Conservation (phyloP, 2,113 vertebrate genomes). For the Raphicerus campestris region DNA sequence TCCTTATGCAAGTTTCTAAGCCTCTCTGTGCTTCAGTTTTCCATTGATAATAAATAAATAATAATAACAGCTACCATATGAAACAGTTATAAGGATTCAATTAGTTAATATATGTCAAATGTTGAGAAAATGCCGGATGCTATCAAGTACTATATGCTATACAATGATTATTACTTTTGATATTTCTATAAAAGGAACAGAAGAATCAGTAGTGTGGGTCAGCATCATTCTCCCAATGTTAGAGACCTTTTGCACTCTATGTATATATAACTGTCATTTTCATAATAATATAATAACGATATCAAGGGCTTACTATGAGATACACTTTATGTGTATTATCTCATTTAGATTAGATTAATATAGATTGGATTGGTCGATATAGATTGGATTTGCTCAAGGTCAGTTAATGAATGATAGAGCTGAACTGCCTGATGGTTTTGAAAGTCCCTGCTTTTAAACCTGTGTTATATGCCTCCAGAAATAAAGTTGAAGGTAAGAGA, state of each 20-base stretch:
- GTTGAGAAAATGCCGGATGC: not conserved
- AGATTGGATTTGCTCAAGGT: not conserved
- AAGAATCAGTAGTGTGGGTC: not conserved
- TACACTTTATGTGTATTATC: not conserved
- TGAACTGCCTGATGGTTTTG: not conserved
- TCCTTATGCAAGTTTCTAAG: not conserved
- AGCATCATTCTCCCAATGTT: not conserved
- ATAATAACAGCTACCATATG: not conserved
- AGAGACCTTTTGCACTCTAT: not conserved
- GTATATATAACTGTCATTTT: not conserved
- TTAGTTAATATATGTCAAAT: not conserved
- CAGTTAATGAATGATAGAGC: not conserved
- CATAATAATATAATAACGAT: not conserved
- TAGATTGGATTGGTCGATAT: not conserved
- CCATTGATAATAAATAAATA: not conserved
- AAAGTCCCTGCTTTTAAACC: not conserved
- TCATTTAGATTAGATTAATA: not conserved
- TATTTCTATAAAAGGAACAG: not conserved
- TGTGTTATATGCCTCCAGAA: not conserved
- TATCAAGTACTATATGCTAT: not conserved
- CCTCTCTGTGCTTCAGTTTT: not conserved
- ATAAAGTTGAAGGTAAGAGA: not conserved
- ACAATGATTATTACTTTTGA: not conserved
- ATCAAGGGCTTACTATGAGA: not conserved
- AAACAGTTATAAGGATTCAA: not conserved